Evolutionary conservation across 2,113 vertebrate genomes (phyloP).

Genomic region (Cinclus mexicanus): DNA sequence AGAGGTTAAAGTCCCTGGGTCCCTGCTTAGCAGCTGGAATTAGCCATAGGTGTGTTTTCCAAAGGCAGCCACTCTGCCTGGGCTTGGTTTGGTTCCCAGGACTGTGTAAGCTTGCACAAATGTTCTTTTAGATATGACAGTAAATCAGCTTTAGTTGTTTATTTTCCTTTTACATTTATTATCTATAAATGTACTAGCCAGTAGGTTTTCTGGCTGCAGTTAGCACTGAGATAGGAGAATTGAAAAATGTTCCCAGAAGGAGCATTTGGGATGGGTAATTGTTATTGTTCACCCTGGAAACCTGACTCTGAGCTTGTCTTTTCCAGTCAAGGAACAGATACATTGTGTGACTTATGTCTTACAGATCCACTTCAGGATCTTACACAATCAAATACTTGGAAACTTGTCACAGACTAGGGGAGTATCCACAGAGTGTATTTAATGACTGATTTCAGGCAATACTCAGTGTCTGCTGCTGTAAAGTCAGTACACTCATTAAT

Average conservation of each 20-base stretch:
- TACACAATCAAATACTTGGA: neutral
- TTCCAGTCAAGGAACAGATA: neutral
- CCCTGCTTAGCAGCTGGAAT: neutral
- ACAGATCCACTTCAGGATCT: neutral
- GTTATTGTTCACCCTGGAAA: neutral
- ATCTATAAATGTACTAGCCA: neutral
- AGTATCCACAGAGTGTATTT: neutral
- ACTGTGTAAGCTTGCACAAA: neutral
- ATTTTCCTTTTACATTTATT: conserved; percentile 15
- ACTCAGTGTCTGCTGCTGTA: neutral
- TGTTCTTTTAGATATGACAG: neutral
- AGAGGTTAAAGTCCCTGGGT: neutral
- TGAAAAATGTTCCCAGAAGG: conserved; percentile 23
- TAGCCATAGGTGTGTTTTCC: neutral
- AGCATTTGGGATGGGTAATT: neutral
- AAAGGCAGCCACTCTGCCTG: neutral
- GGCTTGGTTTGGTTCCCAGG: neutral
- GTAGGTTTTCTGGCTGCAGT: neutral
- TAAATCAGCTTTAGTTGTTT: conserved; percentile 26
- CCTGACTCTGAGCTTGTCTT: neutral
- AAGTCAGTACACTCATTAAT: neutral
- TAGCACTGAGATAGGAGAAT: neutral
- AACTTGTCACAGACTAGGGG: neutral
- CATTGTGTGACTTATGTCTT: neutral
- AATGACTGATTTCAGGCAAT: neutral